These are phyloP conservation scores for Campoplex capitator DNA, from an alignment of 2,888 invertebrate species.

Conservation along the genomic window DNA sequence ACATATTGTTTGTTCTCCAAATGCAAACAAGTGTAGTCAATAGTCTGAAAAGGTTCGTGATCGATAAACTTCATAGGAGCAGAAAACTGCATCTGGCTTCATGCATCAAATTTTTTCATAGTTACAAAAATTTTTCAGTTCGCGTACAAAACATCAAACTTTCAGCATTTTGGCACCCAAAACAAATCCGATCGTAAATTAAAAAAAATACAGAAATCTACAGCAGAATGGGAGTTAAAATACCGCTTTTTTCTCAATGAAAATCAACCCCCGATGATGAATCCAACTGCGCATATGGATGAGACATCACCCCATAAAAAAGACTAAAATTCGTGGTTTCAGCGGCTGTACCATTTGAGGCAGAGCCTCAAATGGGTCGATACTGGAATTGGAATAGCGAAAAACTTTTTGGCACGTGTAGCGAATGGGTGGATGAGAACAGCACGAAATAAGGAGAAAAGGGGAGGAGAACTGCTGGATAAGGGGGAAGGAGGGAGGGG, in stretches of 20 bases:
- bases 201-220: background rate
- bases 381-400: slow-evolving; percentile 48
- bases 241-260: background rate
- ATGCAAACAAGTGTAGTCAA: background rate
- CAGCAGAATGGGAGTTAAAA: background rate
- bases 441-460: slow-evolving; percentile 36
- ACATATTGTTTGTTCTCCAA: background rate
- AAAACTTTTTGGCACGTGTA: slow-evolving; percentile 50
- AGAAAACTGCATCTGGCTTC: background rate
- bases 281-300: slow-evolving; percentile 11
- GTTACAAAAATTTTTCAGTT: background rate
- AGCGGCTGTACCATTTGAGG: slow-evolving; percentile 7
- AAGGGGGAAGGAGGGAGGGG: slow-evolving; percentile 11
- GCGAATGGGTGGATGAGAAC: slow-evolving; percentile 44
- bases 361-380: slow-evolving; percentile 36
- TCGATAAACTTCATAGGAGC: background rate
- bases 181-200: background rate
- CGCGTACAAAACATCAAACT: background rate
- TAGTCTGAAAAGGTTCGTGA: background rate
- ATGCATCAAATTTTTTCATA: background rate
- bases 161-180: background rate
- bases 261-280: slow-evolving; percentile 12
- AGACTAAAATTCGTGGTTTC: slow-evolving; percentile 23
- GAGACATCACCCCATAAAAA: slow-evolving; percentile 20
- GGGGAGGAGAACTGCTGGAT: slow-evolving; percentile 23